phyloP scores from a whole-genome alignment of 2,888 invertebrate species.

The Caenorhabditis panamensis region DNA sequence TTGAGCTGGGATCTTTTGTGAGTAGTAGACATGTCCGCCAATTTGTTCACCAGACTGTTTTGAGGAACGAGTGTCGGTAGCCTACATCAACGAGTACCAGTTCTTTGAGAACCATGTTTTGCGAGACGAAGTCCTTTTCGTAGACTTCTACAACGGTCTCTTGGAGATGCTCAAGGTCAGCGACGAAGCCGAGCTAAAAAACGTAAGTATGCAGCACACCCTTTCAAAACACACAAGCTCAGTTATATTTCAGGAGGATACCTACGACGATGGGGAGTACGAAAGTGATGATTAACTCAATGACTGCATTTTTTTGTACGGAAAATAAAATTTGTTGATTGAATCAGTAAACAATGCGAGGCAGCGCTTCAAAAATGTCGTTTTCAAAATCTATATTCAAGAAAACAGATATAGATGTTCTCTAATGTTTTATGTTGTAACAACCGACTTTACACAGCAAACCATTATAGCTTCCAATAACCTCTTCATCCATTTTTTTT shows the following conservation, averaged over 20 bases:
- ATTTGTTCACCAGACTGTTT: slow-evolving; percentile 3
- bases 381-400: not conserved
- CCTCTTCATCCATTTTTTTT: too few relatives aligned
- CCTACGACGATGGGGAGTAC: not conserved
- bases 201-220: too few relatives aligned
- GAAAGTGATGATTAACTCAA: not conserved
- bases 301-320: not conserved
- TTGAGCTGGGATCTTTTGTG: slow-evolving; percentile 15
- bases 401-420: too few relatives aligned
- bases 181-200: not conserved
- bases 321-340: not conserved
- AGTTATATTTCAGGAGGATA: slow-evolving; percentile 5
- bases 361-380: too few relatives aligned
- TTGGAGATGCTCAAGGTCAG: slow-evolving; percentile 10
- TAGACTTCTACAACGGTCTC: slow-evolving; percentile 36
- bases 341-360: too few relatives aligned
- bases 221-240: not conserved
- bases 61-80: slow-evolving; percentile 3
- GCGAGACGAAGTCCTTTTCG: slow-evolving; percentile 10
- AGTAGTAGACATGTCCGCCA: not conserved
- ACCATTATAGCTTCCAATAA: too few relatives aligned
- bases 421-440: too few relatives aligned
- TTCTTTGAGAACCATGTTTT: slow-evolving; percentile 40
- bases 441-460: too few relatives aligned
- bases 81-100: slow-evolving; percentile 11